These are phyloP conservation scores for Brenthis daphne DNA, from an alignment of 2,888 invertebrate species.

Conservation along the genomic window DNA sequence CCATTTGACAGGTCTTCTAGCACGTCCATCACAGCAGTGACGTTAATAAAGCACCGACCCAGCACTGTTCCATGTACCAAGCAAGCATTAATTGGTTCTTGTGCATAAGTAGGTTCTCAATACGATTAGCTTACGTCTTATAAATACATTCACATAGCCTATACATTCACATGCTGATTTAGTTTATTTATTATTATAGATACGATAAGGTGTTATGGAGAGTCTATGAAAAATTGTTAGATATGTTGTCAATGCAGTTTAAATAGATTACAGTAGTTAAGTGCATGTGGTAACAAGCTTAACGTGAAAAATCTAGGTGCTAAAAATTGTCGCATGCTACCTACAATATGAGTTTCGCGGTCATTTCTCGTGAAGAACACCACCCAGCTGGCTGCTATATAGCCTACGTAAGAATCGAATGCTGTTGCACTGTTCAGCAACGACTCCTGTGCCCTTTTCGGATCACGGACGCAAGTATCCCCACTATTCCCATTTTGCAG, in stretches of 20 bases:
- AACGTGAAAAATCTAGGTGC: not conserved
- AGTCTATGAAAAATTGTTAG: conserved; percentile 10
- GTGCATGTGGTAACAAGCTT: conserved; percentile 3
- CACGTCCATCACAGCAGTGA: conserved; percentile 51
- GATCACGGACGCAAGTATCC: conserved; percentile 63
- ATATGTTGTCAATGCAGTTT: not conserved
- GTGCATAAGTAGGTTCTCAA: conserved; percentile 22
- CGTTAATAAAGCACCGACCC: conserved; percentile 67
- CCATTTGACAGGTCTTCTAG: conserved; percentile 44
- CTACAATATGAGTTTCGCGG: conserved; percentile 70
- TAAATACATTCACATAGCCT: conserved; percentile 4
- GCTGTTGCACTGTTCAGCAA: conserved; percentile 68
- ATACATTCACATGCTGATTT: not conserved
- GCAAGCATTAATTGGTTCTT: conserved; percentile 46
- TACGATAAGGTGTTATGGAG: not conserved
- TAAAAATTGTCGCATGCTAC: conserved; percentile 49
- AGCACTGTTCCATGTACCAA: conserved; percentile 63
- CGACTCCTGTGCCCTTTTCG: conserved; percentile 61
- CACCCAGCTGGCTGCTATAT: conserved; percentile 74
- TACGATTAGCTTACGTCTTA: conserved; percentile 20
- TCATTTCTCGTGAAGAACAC: conserved; percentile 67
- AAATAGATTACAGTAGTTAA: conserved; percentile 3
- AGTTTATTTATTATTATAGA: not conserved
- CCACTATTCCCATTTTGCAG: conserved; percentile 42
- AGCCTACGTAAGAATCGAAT: conserved; percentile 74